Percentiles rank a stretch among this genome's conserved stretches.
phyloP scores from a whole-genome alignment of 1,140 invertebrate species.

The Leptestheria dahalacensis region DNA sequence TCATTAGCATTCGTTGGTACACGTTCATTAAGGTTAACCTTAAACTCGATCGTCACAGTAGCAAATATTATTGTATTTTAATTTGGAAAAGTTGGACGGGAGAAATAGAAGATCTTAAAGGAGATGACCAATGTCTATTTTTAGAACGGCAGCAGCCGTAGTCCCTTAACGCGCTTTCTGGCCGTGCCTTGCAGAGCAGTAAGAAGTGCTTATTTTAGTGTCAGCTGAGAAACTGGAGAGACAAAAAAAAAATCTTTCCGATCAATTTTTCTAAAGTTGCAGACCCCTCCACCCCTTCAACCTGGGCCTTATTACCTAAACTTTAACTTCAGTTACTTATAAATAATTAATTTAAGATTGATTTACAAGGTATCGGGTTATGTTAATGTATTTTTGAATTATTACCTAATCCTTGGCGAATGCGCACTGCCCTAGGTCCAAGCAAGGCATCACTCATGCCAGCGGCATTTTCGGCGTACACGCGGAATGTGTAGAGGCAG shows the following conservation, averaged over 20 bases:
- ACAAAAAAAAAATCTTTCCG: neutral
- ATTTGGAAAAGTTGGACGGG: no score
- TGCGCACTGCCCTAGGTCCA: slow-evolving; percentile 23
- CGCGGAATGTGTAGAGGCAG: slow-evolving; percentile 38
- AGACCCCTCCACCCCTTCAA: no score
- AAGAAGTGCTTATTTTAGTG: neutral
- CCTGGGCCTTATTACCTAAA: no score
- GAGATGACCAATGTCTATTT: neutral
- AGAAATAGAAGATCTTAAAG: neutral
- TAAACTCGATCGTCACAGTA: no score
- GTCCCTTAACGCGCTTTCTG: neutral
- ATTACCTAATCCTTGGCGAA: slow-evolving; percentile 22
- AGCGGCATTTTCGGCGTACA: slow-evolving; percentile 41
- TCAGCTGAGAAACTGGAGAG: neutral
- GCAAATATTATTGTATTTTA: no score
- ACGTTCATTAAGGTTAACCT: no score
- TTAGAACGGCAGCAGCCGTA: neutral
- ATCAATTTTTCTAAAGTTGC: no score
- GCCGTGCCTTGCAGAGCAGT: neutral
- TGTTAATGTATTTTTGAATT: neutral
- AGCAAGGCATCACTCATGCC: slow-evolving; percentile 35
- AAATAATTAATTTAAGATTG: no score
- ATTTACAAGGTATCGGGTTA: no score
- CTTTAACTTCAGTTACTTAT: no score
- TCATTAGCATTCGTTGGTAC: no score